Evolutionary conservation across 2,113 vertebrate species (phyloP), one percentile per base, ranked within the genome.

Genomic region (Melanocharis versteri): DNA sequence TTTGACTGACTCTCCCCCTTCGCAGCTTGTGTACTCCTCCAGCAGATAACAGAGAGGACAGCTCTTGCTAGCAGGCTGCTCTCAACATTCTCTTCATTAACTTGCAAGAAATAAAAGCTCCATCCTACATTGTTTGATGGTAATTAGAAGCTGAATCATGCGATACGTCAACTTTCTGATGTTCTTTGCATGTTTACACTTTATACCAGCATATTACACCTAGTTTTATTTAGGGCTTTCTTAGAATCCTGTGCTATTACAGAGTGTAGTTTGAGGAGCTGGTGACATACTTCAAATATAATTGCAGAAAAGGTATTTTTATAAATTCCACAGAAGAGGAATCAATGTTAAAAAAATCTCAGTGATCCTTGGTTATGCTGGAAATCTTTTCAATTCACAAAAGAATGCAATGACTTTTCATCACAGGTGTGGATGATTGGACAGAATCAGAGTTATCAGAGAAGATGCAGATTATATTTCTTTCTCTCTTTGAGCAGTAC

Each of bases 21-120:
- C 53, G 66, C 90, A 83, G 87, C 53, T 84, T 78, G 69, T 72
- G 60, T 48, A 60, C 72, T 89, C 56, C 76, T 84, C 22, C 69
- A 48, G 89, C 89, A 95, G 91, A 53, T 91, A 94, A 91, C 73
- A 82, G 56, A 28, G 40, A 77, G 48, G 56, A 90, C 89, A 90
- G 79, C 85, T 87, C 83, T 87, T 48, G 56, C 80, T 89, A 93
- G 91, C 93, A 96, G 81, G 51, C 91, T 92, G 89, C 91, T 94
- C 91, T 84, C 72, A 73, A 33, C 11, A 0, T 56, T 81, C 47
- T 62, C 83, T 82, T 94, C 94, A 62, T 89, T 92, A 92, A 62
- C 56, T 93, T 17, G 24, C 24, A 60, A 60, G 71, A 95, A 94
- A 76, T 19, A 75, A 87, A 94, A 84, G 87, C 91, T 79, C 87